Conservation (phyloP, 53 echinoderm and acorn worm species). For the Holothuria leucospilota region DNA sequence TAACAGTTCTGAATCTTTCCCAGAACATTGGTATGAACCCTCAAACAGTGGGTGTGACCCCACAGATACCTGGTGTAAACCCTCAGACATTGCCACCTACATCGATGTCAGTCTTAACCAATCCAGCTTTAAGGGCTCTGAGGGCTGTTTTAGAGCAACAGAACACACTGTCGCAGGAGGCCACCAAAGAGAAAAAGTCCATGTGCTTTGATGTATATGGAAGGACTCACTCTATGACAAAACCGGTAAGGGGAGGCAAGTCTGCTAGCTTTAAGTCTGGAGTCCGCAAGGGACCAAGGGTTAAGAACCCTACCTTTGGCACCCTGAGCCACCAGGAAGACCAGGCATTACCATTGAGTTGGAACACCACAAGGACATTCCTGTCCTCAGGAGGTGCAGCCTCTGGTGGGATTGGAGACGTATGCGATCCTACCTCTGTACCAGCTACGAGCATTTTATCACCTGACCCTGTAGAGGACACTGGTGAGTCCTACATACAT, state of each 20-base stretch:
- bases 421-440: neutral
- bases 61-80: neutral
- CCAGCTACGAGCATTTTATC: neutral
- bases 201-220: conserved; percentile 50
- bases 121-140: conserved; percentile 23
- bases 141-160: conserved; percentile 27
- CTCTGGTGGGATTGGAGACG: too few relatives aligned
- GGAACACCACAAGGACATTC: too few relatives aligned
- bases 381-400: too few relatives aligned
- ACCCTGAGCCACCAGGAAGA: neutral
- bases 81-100: neutral
- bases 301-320: conserved; percentile 63
- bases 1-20: conserved; percentile 30
- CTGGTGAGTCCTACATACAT: neutral
- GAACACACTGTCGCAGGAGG: neutral
- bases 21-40: neutral
- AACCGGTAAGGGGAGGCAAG: neutral
- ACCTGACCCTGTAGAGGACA: conserved; percentile 9
- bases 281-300: conserved; percentile 33
- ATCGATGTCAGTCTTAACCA: neutral
- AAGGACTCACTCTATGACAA: conserved; percentile 28
- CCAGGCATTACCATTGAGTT: too few relatives aligned
- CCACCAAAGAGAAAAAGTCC: neutral
- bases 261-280: conserved; percentile 16
- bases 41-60: neutral